Evolutionary conservation across 2,888 invertebrate genomes (phyloP).

Genomic region (Celastrina argiolus): DNA sequence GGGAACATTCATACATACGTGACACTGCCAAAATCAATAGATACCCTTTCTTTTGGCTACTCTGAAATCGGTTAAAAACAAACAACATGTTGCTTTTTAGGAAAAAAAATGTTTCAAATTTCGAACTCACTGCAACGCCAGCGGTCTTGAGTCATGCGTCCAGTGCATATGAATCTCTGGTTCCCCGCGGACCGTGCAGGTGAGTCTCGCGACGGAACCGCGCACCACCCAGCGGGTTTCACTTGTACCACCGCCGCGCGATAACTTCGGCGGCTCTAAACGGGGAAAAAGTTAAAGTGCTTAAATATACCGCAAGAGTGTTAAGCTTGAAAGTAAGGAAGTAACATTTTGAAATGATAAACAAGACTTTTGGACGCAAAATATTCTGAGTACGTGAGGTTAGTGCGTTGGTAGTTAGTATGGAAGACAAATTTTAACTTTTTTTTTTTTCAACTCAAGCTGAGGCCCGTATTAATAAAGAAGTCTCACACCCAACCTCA

Average conservation of each 20-base stretch:
- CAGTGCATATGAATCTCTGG: conserved; percentile 80
- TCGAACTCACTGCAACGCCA: conserved; percentile 62
- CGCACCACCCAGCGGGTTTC: conserved; percentile 68
- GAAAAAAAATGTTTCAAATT: not conserved
- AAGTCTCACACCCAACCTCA: too few species aligned
- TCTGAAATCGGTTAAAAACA: too few species aligned
- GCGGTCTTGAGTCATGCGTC: conserved; percentile 67
- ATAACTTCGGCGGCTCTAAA: conserved; percentile 62
- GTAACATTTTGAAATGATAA: not conserved
- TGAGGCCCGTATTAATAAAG: too few species aligned
- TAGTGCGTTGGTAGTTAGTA: not conserved
- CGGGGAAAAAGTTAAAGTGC: not conserved
- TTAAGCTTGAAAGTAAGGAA: not conserved
- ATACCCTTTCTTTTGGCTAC: too few species aligned
- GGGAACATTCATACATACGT: too few species aligned
- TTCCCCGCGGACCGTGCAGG: conserved; percentile 80
- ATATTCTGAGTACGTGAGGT: not conserved
- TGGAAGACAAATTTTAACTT: not conserved
- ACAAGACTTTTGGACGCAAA: not conserved
- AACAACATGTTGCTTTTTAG: too few species aligned
- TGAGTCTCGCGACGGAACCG: conserved; percentile 75
- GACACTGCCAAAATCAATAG: too few species aligned
- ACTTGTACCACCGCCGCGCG: conserved; percentile 57
- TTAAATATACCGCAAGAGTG: not conserved
- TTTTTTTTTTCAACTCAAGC: too few species aligned